A percentile compares a stretch with the other conserved stretches of the same genome.
Evolutionary conservation across 1,140 invertebrate genomes (phyloP).

Genomic region (Procambarus virginalis): DNA sequence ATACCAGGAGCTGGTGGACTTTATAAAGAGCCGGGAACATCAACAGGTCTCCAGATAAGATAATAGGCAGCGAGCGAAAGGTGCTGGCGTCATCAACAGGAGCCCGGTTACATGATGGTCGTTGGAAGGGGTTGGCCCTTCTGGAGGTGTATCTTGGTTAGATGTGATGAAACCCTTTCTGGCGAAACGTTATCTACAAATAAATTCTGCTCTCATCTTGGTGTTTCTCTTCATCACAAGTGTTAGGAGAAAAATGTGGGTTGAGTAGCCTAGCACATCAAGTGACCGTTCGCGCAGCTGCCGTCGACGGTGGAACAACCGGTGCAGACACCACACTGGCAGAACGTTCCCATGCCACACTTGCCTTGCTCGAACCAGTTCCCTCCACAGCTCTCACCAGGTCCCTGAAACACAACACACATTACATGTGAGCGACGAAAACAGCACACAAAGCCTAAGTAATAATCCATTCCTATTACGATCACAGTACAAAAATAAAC

Average conservation of each 20-base stretch:
- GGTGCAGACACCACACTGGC: slow-evolving; percentile 23
- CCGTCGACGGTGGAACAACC: slow-evolving; percentile 32
- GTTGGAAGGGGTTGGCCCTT: background rate
- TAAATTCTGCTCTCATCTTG: too few relatives aligned
- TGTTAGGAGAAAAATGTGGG: background rate
- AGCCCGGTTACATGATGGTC: background rate
- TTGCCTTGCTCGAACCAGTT: slow-evolving; percentile 34
- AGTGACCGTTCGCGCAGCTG: background rate
- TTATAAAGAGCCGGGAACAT: background rate
- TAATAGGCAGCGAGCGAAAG: background rate
- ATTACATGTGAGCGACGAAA: background rate
- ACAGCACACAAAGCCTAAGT: too few relatives aligned
- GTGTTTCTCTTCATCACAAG: too few relatives aligned
- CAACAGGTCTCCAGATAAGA: background rate
- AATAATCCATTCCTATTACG: too few relatives aligned
- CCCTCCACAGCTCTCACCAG: slow-evolving; percentile 44
- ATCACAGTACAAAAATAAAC: too few relatives aligned
- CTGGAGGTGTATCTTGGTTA: background rate
- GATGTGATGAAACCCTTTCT: too few relatives aligned
- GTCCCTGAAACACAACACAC: slow-evolving; percentile 22
- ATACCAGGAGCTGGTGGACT: background rate
- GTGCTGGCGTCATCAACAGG: background rate
- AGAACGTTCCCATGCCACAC: slow-evolving; percentile 46
- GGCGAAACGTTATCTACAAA: too few relatives aligned
- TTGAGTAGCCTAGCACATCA: background rate